Percentiles rank a stretch among this genome's conserved stretches.
These are phyloP conservation scores for Cynopterus brachyotis DNA, from an alignment of 2,113 vertebrate genomes.

Conservation along the genomic window DNA sequence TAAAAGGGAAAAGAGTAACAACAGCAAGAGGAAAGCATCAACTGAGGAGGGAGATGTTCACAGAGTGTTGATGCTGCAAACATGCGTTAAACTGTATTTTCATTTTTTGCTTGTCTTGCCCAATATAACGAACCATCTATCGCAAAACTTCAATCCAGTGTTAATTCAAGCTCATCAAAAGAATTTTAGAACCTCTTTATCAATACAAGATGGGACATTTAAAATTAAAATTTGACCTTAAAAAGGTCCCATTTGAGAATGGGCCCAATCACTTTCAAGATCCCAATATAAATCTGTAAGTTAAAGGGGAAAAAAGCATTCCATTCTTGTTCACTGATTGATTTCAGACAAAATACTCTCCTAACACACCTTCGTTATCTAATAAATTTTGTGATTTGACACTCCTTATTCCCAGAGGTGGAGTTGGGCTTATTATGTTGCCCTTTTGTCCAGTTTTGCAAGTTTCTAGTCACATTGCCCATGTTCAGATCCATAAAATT, in stretches of 20 bases:
- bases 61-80: rapidly evolving
- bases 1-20: neutral
- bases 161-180: neutral
- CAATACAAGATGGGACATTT: neutral
- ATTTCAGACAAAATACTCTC: neutral
- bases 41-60: rapidly evolving
- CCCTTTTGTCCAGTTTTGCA: neutral
- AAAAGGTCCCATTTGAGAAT: neutral
- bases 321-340: neutral
- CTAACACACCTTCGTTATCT: neutral
- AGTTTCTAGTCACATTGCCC: neutral
- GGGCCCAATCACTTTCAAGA: neutral
- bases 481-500: neutral
- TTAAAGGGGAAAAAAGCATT: neutral
- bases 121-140: neutral
- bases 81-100: neutral
- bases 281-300: neutral
- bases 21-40: neutral
- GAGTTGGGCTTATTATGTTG: neutral
- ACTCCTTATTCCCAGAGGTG: neutral
- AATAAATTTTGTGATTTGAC: neutral
- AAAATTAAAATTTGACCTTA: neutral
- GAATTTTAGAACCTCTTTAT: neutral
- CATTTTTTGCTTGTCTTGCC: neutral
- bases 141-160: neutral